phyloP scores from a whole-genome alignment of 2,888 invertebrate genomes.

The Carcina quercana region DNA sequence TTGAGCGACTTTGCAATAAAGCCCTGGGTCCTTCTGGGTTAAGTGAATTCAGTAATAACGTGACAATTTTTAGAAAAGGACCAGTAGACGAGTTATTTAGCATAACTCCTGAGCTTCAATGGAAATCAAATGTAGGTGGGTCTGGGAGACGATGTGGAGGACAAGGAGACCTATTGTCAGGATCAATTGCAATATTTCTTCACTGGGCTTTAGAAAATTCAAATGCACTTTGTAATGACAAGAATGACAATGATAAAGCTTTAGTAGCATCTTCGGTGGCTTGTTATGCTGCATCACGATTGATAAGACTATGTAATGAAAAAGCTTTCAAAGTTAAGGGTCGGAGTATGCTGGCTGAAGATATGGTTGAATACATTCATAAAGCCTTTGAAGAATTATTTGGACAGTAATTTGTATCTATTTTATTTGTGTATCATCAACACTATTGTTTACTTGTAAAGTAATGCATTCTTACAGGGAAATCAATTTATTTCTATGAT shows the following conservation, averaged over 20 bases:
- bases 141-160: constrained; percentile 96
- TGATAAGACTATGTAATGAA: constrained; percentile 87
- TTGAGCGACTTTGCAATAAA: constrained; percentile 81
- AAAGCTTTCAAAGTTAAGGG: constrained; percentile 85
- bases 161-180: constrained; percentile 95
- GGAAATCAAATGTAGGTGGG: constrained; percentile 80
- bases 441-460: too few relatives aligned
- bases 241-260: constrained; percentile 24
- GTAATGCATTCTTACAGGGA: too few relatives aligned
- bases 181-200: constrained; percentile 88
- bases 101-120: constrained; percentile 50
- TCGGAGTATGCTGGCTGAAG: constrained; percentile 89
- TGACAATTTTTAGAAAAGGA: constrained; percentile 87
- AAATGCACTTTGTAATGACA: too few relatives aligned
- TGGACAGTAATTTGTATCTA: constrained; percentile 28
- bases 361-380: constrained; percentile 91
- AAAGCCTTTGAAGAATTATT: constrained; percentile 77
- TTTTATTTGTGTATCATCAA: too few relatives aligned
- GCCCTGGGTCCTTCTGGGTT: constrained; percentile 69
- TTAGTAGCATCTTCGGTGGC: constrained; percentile 79
- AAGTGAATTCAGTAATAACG: constrained; percentile 66
- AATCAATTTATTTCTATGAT: neutral
- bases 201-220: constrained; percentile 80
- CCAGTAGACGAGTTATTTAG: constrained; percentile 78
- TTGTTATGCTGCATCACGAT: constrained; percentile 86